A percentile compares a stretch with the other conserved stretches of the same genome.
Evolutionary conservation across 2,797 vertebrate genomes (phyloP).

Genomic region (Cyclopterus lumpus): DNA sequence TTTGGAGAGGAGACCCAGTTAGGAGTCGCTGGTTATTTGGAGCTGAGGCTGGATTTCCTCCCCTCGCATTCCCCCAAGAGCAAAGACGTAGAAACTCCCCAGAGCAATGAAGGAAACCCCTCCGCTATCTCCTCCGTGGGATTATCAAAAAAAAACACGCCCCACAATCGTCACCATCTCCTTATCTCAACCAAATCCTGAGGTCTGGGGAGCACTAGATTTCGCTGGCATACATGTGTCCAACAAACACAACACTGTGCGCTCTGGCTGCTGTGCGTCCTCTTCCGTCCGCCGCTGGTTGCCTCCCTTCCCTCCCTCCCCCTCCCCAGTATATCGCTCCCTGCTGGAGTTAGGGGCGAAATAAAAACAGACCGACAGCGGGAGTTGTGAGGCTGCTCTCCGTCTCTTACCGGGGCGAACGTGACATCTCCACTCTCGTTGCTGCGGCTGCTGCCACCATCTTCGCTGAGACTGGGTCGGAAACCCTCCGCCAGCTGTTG

Average conservation of each 20-base stretch:
- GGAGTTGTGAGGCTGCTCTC: constrained; percentile 13
- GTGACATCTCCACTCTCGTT: constrained; percentile 37
- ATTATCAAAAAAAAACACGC: constrained; percentile 20
- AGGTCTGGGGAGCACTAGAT: constrained; percentile 59
- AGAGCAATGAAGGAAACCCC: constrained; percentile 42
- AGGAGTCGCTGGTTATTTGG: constrained; percentile 73
- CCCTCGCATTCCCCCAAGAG: constrained; percentile 55
- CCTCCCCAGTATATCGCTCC: constrained; percentile 28
- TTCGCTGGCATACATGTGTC: constrained; percentile 71
- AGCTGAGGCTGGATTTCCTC: constrained; percentile 75
- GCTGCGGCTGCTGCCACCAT: constrained; percentile 60
- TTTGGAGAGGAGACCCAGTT: constrained; percentile 70
- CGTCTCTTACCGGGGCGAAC: constrained; percentile 50
- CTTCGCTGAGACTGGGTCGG: constrained; percentile 72
- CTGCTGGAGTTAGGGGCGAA: constrained; percentile 35
- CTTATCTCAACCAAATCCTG: constrained; percentile 50
- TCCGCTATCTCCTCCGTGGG: constrained; percentile 43
- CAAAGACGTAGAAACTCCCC: constrained; percentile 41
- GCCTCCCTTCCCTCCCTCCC: constrained; percentile 58
- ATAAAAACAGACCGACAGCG: constrained; percentile 13
- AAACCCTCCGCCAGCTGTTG: constrained; percentile 81
- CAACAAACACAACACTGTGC: constrained; percentile 71
- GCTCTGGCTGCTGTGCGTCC: constrained; percentile 70
- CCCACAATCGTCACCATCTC: constrained; percentile 32
- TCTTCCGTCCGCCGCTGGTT: constrained; percentile 76